These are phyloP conservation scores for Carollia perspicillata DNA, from an alignment of 2,113 vertebrate genomes.

Conservation along the genomic window DNA sequence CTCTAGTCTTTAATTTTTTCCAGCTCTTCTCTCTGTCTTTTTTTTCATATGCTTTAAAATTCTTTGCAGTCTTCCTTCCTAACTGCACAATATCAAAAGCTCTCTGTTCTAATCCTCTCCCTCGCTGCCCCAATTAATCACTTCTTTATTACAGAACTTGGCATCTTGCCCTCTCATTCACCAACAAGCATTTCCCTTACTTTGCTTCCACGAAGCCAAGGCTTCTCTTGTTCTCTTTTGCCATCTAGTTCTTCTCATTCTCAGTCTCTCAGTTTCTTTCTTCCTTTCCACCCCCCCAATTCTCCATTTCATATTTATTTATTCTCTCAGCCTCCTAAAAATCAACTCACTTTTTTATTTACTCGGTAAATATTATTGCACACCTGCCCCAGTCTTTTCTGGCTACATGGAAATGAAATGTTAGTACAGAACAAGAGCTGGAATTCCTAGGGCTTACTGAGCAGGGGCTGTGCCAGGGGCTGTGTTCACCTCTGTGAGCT, in stretches of 20 bases:
- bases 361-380: accelerated
- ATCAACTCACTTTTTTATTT: accelerated
- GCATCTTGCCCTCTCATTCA: slow-evolving; percentile 50
- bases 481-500: accelerated
- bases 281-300: neutral
- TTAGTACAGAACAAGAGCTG: neutral
- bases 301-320: neutral
- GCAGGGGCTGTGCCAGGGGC: accelerated
- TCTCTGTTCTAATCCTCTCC: slow-evolving; percentile 68
- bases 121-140: slow-evolving; percentile 58
- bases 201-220: slow-evolving; percentile 5
- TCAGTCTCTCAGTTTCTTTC: neutral
- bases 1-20: slow-evolving; percentile 13
- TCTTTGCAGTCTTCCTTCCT: slow-evolving; percentile 55
- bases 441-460: neutral
- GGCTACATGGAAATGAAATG: accelerated
- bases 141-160: slow-evolving; percentile 69
- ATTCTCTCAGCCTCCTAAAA: neutral
- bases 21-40: slow-evolving; percentile 2
- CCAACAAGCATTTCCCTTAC: slow-evolving; percentile 18
- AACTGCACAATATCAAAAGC: slow-evolving; percentile 63
- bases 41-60: slow-evolving; percentile 40
- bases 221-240: slow-evolving; percentile 32
- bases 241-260: neutral
- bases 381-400: accelerated